Evolutionary conservation across 2,888 invertebrate species (phyloP).

Genomic region (Automeris io): DNA sequence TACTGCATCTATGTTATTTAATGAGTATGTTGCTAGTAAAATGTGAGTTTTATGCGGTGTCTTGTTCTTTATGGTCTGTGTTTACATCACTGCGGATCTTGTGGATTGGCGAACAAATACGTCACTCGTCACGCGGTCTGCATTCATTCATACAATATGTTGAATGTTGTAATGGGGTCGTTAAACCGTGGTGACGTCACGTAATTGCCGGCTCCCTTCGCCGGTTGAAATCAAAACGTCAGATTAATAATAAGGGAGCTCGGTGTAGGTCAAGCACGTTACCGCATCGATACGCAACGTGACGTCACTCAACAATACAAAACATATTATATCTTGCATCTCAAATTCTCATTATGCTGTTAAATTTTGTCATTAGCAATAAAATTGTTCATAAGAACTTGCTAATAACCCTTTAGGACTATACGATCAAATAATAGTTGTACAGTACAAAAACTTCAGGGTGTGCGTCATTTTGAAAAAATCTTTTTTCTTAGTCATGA

Average conservation of each 20-base stretch:
- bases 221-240: slow-evolving; percentile 71
- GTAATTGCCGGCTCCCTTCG: slow-evolving; percentile 73
- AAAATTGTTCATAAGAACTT: too few relatives aligned
- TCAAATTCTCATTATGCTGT: not conserved
- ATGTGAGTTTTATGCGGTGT: not conserved
- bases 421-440: too few relatives aligned
- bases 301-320: slow-evolving; percentile 3
- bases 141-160: slow-evolving; percentile 75
- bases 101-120: slow-evolving; percentile 52
- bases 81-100: slow-evolving; percentile 25
- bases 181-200: slow-evolving; percentile 74
- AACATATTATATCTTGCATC: not conserved
- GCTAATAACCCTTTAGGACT: too few relatives aligned
- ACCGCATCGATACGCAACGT: slow-evolving; percentile 26
- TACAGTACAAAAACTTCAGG: too few relatives aligned
- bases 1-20: too few relatives aligned
- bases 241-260: slow-evolving; percentile 73
- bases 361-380: not conserved
- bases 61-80: slow-evolving; percentile 10
- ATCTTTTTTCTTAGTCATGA: too few relatives aligned
- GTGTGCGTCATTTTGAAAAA: too few relatives aligned
- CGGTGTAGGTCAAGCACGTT: slow-evolving; percentile 73
- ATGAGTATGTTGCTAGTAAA: too few relatives aligned
- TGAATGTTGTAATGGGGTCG: slow-evolving; percentile 74
- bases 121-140: slow-evolving; percentile 67